Evolutionary conservation across 2,113 vertebrate genomes (phyloP).

Genomic region (Taurulus bubalis): DNA sequence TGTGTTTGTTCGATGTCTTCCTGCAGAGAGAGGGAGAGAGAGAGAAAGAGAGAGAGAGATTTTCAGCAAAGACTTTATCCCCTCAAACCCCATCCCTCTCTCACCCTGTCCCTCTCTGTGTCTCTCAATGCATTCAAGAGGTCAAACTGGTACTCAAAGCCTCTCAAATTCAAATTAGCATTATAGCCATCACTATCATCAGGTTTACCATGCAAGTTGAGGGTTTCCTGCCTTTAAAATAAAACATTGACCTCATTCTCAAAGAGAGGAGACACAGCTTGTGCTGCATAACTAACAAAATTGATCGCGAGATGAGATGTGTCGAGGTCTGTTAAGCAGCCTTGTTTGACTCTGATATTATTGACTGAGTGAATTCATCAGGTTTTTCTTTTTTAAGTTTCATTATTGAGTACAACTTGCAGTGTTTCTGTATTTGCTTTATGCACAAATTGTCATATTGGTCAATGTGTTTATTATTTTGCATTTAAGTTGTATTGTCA

Average conservation of each 20-base stretch:
- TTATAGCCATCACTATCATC: background rate
- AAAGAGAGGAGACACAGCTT: background rate
- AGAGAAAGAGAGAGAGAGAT: conserved; percentile 53
- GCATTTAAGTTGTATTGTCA: background rate
- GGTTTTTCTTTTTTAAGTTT: too few species aligned
- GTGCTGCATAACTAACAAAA: background rate
- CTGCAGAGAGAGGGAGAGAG: conserved; percentile 42
- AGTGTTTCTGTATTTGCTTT: background rate
- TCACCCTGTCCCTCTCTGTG: background rate
- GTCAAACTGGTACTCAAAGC: conserved; percentile 24
- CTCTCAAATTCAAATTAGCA: conserved; percentile 22
- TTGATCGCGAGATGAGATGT: background rate
- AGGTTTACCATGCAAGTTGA: background rate
- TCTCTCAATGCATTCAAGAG: conserved; percentile 20
- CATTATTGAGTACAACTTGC: too few species aligned
- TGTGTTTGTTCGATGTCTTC: conserved; percentile 76
- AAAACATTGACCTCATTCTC: conserved; percentile 5
- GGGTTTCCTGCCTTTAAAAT: background rate
- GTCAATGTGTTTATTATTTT: background rate
- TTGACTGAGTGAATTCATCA: background rate
- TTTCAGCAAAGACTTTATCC: conserved; percentile 62
- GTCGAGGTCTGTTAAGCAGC: background rate
- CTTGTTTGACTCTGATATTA: background rate
- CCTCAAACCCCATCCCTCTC: conserved; percentile 32
- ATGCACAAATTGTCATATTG: background rate